Evolutionary conservation across 1,140 invertebrate genomes (phyloP).

Genomic region (Brachionus plicatilis): DNA sequence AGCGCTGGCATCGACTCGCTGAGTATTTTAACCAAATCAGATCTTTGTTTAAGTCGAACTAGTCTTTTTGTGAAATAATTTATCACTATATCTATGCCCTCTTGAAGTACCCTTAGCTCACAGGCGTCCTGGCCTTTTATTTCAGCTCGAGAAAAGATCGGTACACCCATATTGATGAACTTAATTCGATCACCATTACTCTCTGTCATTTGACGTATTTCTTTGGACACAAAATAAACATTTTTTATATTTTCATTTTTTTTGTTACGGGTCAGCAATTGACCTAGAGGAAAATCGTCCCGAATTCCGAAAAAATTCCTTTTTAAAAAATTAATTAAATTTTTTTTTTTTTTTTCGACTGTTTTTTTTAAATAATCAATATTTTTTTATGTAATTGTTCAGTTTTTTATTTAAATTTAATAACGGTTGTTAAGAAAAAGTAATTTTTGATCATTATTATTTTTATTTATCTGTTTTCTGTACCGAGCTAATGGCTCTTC

Average conservation of each 20-base stretch:
- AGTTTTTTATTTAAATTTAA: too few relatives aligned
- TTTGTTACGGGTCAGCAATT: conserved; percentile 12
- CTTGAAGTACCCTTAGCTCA: conserved; percentile 6
- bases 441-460: too few relatives aligned
- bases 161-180: conserved; percentile 39
- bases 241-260: conserved; percentile 20
- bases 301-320: conserved; percentile 31
- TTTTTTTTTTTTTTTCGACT: too few relatives aligned
- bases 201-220: not conserved
- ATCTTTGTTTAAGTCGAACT: not conserved
- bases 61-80: conserved; percentile 25
- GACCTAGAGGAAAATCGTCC: conserved; percentile 11
- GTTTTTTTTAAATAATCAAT: too few relatives aligned
- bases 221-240: conserved; percentile 38
- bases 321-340: not conserved
- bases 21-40: conserved; percentile 14
- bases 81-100: conserved; percentile 18
- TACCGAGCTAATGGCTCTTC: too few relatives aligned
- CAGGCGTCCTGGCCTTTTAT: conserved; percentile 9
- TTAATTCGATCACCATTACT: conserved; percentile 36
- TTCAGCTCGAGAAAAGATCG: conserved; percentile 21
- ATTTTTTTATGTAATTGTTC: too few relatives aligned
- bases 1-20: conserved; percentile 29
- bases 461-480: too few relatives aligned
- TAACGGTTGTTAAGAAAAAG: too few relatives aligned